Base-by-base conservation (phyloP, 2,113 vertebrate genomes). In the Scophthalmus maximus region DNA sequence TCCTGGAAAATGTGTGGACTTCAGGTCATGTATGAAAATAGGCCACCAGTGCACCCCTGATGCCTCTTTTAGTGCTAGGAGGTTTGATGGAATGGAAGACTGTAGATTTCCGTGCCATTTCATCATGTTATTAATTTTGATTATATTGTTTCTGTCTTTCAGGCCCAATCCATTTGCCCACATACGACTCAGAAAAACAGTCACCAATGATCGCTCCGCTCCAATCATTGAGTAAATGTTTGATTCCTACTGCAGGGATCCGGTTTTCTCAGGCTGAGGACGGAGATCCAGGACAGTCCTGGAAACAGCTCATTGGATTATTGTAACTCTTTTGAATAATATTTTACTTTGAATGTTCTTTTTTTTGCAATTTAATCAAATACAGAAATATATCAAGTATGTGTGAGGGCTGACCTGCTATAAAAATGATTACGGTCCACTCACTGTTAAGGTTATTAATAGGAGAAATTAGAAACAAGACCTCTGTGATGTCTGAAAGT, bases 131-230 rank as follows among this genome's bases (percentile, higher is more conserved):
- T 53, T 47, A 7, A 1, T 47, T 69, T 55, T 26, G 20, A 30
- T 20, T 6, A 0, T 51, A 22, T n/a, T 9, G 0, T 62, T 65
- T 46, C 34, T 34, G 29, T 17, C n/a, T 81, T 80, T 30, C 42
- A 95, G 95, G 87, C 75, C 70, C 50, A 96, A 96, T 73, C 95
- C 95, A 0, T 95, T 96, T 44, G 93, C 95, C 20, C 94, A 95
- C 44, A 68, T 96, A 36, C 92, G 93, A 17, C 94, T 95, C 80
- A 93, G 93, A 89, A 94, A 90, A 81, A 96, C 95, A 0, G 91
- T 95, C 79, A 95, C 95, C 73, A 95, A 96, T 9, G 95, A 96
- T 76, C 94, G 95, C 69, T 96, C 95, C 0, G 95, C 95, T 42
- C 95, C 95, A 7, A 89, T 95, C 73, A 95, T 96, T 36, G 91